These are phyloP conservation scores for Sisor rabdophorus DNA, from an alignment of 2,113 vertebrate species.

Conservation along the genomic window DNA sequence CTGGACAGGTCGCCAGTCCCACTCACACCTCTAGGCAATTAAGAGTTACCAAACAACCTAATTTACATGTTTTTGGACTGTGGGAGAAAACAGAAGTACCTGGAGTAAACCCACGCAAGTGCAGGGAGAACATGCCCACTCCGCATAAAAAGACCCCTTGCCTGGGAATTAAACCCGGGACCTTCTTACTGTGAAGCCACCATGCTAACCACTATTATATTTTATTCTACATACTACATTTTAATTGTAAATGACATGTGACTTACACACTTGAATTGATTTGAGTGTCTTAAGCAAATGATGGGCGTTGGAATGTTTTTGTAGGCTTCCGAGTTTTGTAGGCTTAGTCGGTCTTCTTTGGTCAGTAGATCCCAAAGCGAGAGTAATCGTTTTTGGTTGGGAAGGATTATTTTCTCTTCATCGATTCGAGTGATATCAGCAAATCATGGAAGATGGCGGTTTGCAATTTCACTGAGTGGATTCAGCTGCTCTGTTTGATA, in stretches of 20 bases:
- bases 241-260: neutral
- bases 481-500: neutral
- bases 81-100: no score
- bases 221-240: slow-evolving; percentile 1
- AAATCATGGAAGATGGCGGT: neutral
- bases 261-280: neutral
- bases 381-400: neutral
- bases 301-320: slow-evolving; percentile 18
- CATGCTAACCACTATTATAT: no score
- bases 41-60: no score
- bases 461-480: neutral
- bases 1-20: no score
- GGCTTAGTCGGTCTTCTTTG: neutral
- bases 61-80: no score
- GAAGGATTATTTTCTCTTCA: neutral
- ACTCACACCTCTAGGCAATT: no score
- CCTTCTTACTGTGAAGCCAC: no score
- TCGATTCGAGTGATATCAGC: neutral
- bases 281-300: slow-evolving; percentile 5
- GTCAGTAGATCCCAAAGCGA: neutral
- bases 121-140: no score
- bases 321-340: neutral
- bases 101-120: no score
- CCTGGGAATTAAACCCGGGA: no score
- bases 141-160: no score